Base-by-base conservation (phyloP, 2,797 vertebrate genomes). In the Gorsachius magnificus region DNA sequence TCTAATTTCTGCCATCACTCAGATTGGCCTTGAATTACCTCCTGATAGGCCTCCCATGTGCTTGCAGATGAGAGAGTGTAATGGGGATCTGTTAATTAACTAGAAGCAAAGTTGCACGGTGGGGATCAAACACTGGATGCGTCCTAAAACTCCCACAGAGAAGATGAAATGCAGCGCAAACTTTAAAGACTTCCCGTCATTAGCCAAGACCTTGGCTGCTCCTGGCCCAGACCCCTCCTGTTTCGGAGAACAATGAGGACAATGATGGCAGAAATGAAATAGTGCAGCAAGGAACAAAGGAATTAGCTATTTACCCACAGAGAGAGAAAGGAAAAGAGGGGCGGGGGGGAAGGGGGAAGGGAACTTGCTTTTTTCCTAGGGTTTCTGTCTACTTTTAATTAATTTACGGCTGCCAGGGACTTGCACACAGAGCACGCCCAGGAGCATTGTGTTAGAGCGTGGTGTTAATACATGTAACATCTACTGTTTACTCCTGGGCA, bases 141-240 rank as follows among this genome's bases (percentile, higher is more conserved):
- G 98, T 98, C 99, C 99, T 98, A 98, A 98, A 99, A 98, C 98
- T 98, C 99, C 99, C 98, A 98, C 98, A 97, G 98, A 98, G 99
- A 98, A 99, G 98, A 99, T 99, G 99, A 99, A 99, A 99, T 99
- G 98, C 98, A 96, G 98, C 96, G 98, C 98, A 98, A 99, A 99
- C 99, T 99, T 99, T 99, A 99, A 99, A 99, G 99, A 99, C 99
- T 99, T 99, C 99, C 99, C 99, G 99, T 99, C 99, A 99, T 99
- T 99, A 99, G 99, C 98, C 97, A 98, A 98, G 99, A 99, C 99
- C 98, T 98, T 98, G 98, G 99, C 98, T 98, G 98, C 98, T 99
- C 94, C 98, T 98, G 98, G 98, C 98, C 98, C 98, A 98, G 98
- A 98, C 98, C 98, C 98, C 99, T 99, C 98, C 98, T 98, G 98